Percentiles rank a stretch among this genome's conserved stretches.
phyloP scores from a whole-genome alignment of 2,888 invertebrate genomes.

The Nemotelus nigrinus region DNA sequence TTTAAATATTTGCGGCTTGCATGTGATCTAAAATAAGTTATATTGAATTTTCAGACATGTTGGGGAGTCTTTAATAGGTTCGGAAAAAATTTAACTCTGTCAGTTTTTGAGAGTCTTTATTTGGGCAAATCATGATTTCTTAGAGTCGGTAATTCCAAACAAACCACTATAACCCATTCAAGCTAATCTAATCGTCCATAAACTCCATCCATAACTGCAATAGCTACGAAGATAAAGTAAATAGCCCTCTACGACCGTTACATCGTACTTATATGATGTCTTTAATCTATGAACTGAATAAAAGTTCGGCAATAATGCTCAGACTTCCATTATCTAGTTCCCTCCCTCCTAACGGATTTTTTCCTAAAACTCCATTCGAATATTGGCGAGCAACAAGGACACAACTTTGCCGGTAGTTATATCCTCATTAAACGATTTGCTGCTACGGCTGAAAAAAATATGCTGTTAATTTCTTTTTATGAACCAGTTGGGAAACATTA shows the following conservation, averaged over 20 bases:
- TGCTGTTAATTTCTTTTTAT: conserved; percentile 66
- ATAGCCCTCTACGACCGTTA: conserved; percentile 25
- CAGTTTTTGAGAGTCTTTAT: background rate
- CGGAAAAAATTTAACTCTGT: background rate
- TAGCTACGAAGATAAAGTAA: conserved; percentile 41
- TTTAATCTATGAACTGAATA: conserved; percentile 33
- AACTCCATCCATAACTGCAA: conserved; percentile 1
- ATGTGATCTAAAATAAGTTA: conserved; percentile 15
- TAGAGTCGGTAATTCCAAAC: background rate
- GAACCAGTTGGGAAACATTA: conserved; percentile 66
- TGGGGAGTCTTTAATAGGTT: background rate
- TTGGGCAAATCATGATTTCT: background rate
- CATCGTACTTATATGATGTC: conserved; percentile 32
- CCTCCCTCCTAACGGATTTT: conserved; percentile 30
- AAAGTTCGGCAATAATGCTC: conserved; percentile 54
- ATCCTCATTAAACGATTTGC: conserved; percentile 65
- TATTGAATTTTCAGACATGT: background rate
- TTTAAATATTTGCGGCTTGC: conserved; percentile 24
- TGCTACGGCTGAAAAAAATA: conserved; percentile 55
- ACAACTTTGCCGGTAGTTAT: conserved; percentile 56
- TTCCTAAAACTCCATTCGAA: conserved; percentile 29
- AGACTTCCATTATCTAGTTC: conserved; percentile 53
- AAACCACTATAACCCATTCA: background rate
- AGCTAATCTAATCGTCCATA: conserved; percentile 9
- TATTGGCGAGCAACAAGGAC: conserved; percentile 21